Base-by-base conservation (phyloP, 2,113 vertebrate genomes). In the Corynorhinus townsendii region DNA sequence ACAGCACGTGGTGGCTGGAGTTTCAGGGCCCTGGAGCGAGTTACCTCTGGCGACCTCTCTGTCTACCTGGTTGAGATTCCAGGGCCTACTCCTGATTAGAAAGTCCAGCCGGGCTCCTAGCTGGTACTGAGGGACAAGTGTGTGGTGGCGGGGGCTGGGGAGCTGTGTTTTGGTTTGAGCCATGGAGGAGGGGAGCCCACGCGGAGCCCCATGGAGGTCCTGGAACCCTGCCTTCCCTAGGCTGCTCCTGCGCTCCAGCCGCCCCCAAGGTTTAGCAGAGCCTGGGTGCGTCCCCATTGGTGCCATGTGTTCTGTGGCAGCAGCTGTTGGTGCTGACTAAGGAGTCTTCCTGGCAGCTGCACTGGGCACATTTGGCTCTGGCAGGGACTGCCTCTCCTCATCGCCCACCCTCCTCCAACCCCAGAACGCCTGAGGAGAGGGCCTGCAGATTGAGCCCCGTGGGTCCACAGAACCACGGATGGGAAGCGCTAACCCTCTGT, bases 271-370 rank as follows among this genome's bases (percentile, higher is more conserved):
- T 86, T 71, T 5, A 3, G 38, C 45, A 11, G 66, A 38, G 75
- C 35, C 84, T 1, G 72, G 33, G 89, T 3, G 8, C 5, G 11
- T 71, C 94, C 93, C 84, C 2, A 0, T 73, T 45, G 16, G 71
- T 66, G 93, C 95, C 15, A 5, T 1, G 26, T 91, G 85, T 81
- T 92, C 81, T 30, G 73, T 26, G 93, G 93, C 56, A 38, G 92
- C 96, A 97, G 96, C 96, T 97, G 96, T 91, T 68, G 64, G 95
- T 92, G 75, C 89, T 95, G 92, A 91, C 93, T 97, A 80, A 96
- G 76, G 90, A 87, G 84, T 64, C 91, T 89, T 83, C 54, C 75
- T 88, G 95, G 90, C 93, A 97, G 90, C 96, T 86, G 90, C 62
- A 0, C 45, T 49, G 77, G 94, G 79, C 91, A 79, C 68, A 16